These are phyloP conservation scores for Leucoma salicis DNA, from an alignment of 2,888 invertebrate genomes.

Conservation along the genomic window DNA sequence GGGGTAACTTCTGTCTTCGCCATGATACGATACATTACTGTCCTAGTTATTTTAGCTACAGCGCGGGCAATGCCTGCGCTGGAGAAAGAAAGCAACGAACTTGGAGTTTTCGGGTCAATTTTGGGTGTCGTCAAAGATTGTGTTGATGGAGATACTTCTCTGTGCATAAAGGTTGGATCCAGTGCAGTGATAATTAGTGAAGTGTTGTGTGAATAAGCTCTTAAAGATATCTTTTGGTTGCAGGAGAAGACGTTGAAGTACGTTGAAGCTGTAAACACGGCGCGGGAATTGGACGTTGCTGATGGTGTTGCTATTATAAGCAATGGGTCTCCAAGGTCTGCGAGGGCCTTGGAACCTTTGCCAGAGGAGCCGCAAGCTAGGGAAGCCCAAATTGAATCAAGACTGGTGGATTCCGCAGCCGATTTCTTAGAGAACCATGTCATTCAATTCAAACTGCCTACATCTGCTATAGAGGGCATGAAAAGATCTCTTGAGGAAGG, in stretches of 20 bases:
- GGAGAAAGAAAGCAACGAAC: slow-evolving; percentile 79
- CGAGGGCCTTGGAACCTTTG: slow-evolving; percentile 83
- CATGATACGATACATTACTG: slow-evolving; percentile 74
- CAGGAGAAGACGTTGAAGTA: slow-evolving; percentile 89
- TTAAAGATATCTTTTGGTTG: slow-evolving; percentile 64
- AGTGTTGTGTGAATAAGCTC: slow-evolving; percentile 41
- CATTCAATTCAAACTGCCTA: slow-evolving; percentile 90
- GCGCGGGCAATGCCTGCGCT: slow-evolving; percentile 74
- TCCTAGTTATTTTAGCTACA: slow-evolving; percentile 76
- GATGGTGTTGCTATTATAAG: slow-evolving; percentile 83
- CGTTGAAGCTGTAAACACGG: slow-evolving; percentile 80
- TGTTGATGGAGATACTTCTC: slow-evolving; percentile 84
- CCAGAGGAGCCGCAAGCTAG: slow-evolving; percentile 88
- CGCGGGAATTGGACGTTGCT: slow-evolving; percentile 81
- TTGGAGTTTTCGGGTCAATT: slow-evolving; percentile 68
- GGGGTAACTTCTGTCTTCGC: slow-evolving; percentile 60
- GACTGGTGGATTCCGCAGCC: slow-evolving; percentile 88
- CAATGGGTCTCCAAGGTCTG: slow-evolving; percentile 81
- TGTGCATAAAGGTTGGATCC: slow-evolving; percentile 86
- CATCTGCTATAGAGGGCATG: slow-evolving; percentile 87
- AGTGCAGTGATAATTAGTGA: slow-evolving; percentile 45
- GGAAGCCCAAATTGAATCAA: slow-evolving; percentile 87
- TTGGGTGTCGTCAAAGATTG: slow-evolving; percentile 87
- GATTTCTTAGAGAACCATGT: slow-evolving; percentile 91
- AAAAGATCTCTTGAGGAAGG: slow-evolving; percentile 92